Base-by-base conservation (phyloP, 2,113 vertebrate species). In the Myotis yumanensis region DNA sequence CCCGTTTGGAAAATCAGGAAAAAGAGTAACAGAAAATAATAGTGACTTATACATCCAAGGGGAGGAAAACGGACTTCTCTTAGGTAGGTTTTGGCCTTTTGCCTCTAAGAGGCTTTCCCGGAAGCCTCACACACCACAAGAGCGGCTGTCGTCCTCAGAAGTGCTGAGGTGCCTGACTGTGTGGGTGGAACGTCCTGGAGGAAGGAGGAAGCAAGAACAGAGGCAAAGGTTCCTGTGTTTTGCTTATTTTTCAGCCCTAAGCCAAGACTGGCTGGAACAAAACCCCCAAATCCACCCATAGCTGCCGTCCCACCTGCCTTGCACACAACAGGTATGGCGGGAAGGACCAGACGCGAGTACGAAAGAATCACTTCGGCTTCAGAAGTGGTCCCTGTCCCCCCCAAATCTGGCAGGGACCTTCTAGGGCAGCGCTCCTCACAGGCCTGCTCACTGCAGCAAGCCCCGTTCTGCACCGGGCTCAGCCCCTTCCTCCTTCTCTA, bases 11-110 rank as follows among this genome's bases (percentile, higher is more conserved):
- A 90, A 83, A 76, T 18, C 77, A 54, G 6, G 7, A 83, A 37
- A 86, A 32, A 28, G 32, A 46, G 18, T 48, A 30, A 77, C n/a
- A 37, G 30, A 90, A 68, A 89, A 59, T 52, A 83, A 73, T 0
- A 54, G 30, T 17, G 48, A 51, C 66, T 17, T 0, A 2, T 4
- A 6, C 0, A 1, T 37, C 9, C 85, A 43, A 10, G 18, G 51
- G 28, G 32, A 88, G 14, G 40, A 17, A 64, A 46, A 54, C 28
- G 35, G 40, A 7, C 40, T 46, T 48, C 28, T 71, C 25, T 32
- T 37, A 37, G 69, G 2, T 22, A 18, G 9, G 20, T 12, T 22
- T 37, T 40, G 6, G 23, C 28, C 25, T 43, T 46, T 8, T 46
- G 43, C 52, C 66, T 11, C 1, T 9, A 28, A 59, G 22, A 25